Base-by-base conservation (phyloP, 2,888 invertebrate genomes). In the Phortica magna region DNA sequence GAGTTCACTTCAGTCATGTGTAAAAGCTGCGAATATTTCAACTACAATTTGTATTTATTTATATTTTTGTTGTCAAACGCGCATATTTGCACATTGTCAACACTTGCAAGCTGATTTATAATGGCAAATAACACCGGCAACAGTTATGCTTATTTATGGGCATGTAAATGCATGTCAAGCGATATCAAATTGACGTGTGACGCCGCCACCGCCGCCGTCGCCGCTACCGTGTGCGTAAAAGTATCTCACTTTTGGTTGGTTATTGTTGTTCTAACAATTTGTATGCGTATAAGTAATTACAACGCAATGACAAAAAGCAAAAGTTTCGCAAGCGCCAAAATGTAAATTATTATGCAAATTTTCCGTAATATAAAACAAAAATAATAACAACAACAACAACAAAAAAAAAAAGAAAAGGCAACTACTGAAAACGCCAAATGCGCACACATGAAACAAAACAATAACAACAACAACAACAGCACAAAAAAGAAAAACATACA, bases 291-390 rank as follows among this genome's bases (percentile, higher is more conserved):
- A 68, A 71, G 39, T 71, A 71, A 71, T 71, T 71, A 31, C 70
- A 55, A 71, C 7, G 70, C 53, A 61, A 71, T 71, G 70, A 71
- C 70, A 71, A 71, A 31, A 55, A 71, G 55, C 53, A 61, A 61
- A 10, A 10, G 39, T 71, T 71, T 71, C 70, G 70, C 70, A 71
- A 71, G 53, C 70, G 70, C 31, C 53, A 53, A 61, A 53, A 71
- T 71, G 70, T 42, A 71, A 71, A 71, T 55, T 71, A 55, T 71
- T 71, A 55, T 71, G 70, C 70, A 71, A 43, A 68, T 68, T 61
- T 61, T 19, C 19, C 19, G 61, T 22, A 61, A 61, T 22, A 61
- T 17, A 61, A 61, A 61, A 61, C 9, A 6, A 59, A 19, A 59
- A 59, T 14, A 31, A 31, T 31, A 31, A 31, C 31, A 31, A 31